Base-by-base conservation (phyloP, 2,797 vertebrate species). In the Echiichthys vipera region DNA sequence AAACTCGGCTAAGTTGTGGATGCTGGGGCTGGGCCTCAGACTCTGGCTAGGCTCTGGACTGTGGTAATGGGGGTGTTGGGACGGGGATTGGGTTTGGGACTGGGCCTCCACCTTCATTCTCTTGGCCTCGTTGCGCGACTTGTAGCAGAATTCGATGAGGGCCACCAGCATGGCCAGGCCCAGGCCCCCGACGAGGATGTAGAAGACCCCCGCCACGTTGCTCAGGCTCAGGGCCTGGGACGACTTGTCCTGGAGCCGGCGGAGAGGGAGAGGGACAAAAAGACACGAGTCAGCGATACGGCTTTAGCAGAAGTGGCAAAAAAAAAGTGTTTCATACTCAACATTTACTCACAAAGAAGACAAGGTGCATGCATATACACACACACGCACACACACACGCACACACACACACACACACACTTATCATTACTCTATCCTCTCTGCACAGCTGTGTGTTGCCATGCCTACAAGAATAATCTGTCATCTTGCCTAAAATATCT, bases 121-220 rank as follows among this genome's bases (percentile, higher is more conserved):
- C 94, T 98, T 98, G 93, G 97, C 97, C 94, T 98, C 97, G 94
- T 97, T 97, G 94, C 97, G 97, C 80, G 97, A 98, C 96, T 98
- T 98, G 97, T 98, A 98, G 97, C 97, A 98, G 97, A 98, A 98
- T 71, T 98, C 97, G 94, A 98, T 97, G 95, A 98, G 95, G 91
- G 97, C 97, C 95, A 98, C 97, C 94, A 98, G 96, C 97, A 98
- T 98, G 87, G 97, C 97, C 92, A 98, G 95, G 88, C 97, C 97
- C 93, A 98, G 93, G 93, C 97, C 97, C 91, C 97, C 97, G 84
- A 98, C 97, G 80, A 98, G 96, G 96, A 98, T 98, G 96, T 98
- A 98, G 96, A 98, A 98, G 93, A 98, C 97, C 91, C 97, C 97
- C 18, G 97, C 97, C 89, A 98, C 97, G 92, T 98, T 98, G 95